These are phyloP conservation scores for Sardina pilchardus DNA, from an alignment of 2,113 vertebrate genomes.

Conservation along the genomic window DNA sequence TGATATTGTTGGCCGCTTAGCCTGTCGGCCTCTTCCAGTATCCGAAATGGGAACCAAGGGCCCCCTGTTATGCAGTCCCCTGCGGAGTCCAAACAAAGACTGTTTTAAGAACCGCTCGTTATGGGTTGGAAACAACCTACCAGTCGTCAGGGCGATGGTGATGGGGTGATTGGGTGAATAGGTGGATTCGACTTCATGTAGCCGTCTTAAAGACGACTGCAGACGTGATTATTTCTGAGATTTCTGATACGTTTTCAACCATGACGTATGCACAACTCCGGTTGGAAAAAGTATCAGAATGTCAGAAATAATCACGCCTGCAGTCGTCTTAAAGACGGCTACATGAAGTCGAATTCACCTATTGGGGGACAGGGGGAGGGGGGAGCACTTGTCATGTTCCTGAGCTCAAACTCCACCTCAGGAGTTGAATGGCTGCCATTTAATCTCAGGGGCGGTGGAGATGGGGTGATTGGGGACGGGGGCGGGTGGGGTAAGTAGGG, in stretches of 20 bases:
- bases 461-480: too few relatives aligned
- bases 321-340: too few relatives aligned
- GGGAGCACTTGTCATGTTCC: neutral
- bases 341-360: too few relatives aligned
- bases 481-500: too few relatives aligned
- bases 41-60: constrained; percentile 52
- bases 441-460: constrained; percentile 52
- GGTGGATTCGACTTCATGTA: too few relatives aligned
- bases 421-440: constrained; percentile 61
- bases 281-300: too few relatives aligned
- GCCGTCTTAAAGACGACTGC: too few relatives aligned
- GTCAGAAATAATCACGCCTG: too few relatives aligned
- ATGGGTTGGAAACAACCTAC: constrained; percentile 54
- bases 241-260: too few relatives aligned
- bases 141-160: constrained; percentile 38
- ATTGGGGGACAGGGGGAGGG: constrained; percentile 9
- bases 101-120: constrained; percentile 60
- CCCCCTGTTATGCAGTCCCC: constrained; percentile 57
- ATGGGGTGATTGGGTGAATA: too few relatives aligned
- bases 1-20: constrained; percentile 54
- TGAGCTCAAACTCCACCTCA: constrained; percentile 40
- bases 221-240: too few relatives aligned
- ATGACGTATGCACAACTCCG: too few relatives aligned
- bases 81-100: constrained; percentile 60
- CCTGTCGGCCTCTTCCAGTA: constrained; percentile 43